Evolutionary conservation across 2,888 invertebrate species (phyloP).

Genomic region (Dione vanillae): DNA sequence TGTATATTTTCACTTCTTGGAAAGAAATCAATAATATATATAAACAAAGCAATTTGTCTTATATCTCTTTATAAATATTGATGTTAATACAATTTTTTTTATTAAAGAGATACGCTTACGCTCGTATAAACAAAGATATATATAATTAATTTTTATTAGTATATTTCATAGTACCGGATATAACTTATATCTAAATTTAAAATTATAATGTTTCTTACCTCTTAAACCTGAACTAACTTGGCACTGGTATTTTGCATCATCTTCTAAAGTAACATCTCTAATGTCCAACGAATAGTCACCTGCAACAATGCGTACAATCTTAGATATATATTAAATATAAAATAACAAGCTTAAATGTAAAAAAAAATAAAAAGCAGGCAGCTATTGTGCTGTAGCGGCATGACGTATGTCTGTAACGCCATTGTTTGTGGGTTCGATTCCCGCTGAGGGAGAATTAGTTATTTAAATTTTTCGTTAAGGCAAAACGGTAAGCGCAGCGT

Average conservation of each 20-base stretch:
- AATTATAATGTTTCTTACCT: constrained; percentile 63
- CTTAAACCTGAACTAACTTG: constrained; percentile 93
- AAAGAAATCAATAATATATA: too few relatives aligned
- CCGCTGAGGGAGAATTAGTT: too few relatives aligned
- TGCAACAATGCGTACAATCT: constrained; percentile 60
- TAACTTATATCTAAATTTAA: too few relatives aligned
- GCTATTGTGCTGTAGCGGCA: too few relatives aligned
- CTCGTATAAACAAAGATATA: background rate
- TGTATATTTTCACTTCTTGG: too few relatives aligned
- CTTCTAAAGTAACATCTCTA: constrained; percentile 94
- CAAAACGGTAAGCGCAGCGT: too few relatives aligned
- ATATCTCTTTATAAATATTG: background rate
- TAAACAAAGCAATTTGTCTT: background rate
- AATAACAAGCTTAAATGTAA: background rate
- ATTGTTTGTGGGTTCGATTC: too few relatives aligned
- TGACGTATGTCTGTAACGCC: too few relatives aligned
- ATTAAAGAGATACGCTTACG: background rate
- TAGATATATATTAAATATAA: background rate
- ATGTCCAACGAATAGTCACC: constrained; percentile 97
- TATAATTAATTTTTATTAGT: too few relatives aligned
- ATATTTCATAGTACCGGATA: too few relatives aligned
- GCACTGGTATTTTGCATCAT: constrained; percentile 97
- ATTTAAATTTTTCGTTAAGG: too few relatives aligned
- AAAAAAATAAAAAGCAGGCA: too few relatives aligned
- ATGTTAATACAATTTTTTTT: background rate